Percentiles rank a stretch among this genome's conserved stretches.
Conservation (phyloP, 2,797 vertebrate species). For the Bovichtus diacanthus region DNA sequence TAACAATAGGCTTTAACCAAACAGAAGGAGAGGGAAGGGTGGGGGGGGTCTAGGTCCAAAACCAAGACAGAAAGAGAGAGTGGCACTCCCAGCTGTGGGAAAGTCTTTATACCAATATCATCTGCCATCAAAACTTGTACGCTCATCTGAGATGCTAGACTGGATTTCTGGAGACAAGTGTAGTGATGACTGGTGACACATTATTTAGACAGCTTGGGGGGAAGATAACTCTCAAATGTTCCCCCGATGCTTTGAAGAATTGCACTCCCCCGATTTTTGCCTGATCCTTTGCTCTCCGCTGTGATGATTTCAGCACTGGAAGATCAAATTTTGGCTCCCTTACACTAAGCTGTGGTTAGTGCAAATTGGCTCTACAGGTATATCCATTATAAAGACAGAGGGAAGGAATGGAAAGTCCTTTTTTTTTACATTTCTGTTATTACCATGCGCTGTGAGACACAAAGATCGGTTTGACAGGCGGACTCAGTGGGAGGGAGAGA, state of each 20-base stretch:
- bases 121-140: constrained; percentile 35
- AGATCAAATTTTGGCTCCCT: constrained; percentile 59
- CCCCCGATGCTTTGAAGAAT: constrained; percentile 51
- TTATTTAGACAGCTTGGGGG: constrained; percentile 50
- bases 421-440: constrained; percentile 66
- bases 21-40: constrained; percentile 7
- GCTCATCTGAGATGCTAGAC: constrained; percentile 37
- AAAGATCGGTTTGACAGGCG: constrained; percentile 51
- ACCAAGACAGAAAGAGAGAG: constrained; percentile 6
- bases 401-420: constrained; percentile 41
- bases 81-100: constrained; percentile 16
- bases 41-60: not conserved
- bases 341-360: constrained; percentile 41
- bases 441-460: constrained; percentile 59
- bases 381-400: constrained; percentile 51
- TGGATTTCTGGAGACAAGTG: constrained; percentile 28
- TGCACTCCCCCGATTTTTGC: constrained; percentile 35
- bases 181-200: constrained; percentile 34
- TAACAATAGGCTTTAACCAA: constrained; percentile 62
- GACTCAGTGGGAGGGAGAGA: constrained; percentile 65
- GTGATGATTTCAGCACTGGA: constrained; percentile 48
- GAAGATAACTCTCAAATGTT: constrained; percentile 46
- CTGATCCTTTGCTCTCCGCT: constrained; percentile 40
- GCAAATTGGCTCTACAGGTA: constrained; percentile 62
- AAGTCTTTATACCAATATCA: constrained; percentile 28